Evolutionary conservation across 2,113 vertebrate species (phyloP), one percentile per base, ranked within the genome.

Genomic region (Chinchilla lanigera): DNA sequence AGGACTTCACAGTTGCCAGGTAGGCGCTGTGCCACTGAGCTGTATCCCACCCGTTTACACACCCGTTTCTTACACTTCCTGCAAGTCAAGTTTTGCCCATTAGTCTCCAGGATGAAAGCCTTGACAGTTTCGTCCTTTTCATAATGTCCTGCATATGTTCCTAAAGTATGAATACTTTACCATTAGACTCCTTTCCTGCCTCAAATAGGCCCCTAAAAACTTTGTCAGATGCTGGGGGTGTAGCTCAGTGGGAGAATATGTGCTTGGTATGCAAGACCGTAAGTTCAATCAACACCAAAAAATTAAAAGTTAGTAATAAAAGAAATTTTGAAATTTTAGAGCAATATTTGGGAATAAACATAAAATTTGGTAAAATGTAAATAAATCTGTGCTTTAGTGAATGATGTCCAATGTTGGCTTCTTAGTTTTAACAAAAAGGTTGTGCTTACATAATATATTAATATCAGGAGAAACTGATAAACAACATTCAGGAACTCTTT

Each of bases 261-360:
- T 35, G 17, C 28, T 35, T 47, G 44, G 2, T 35, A 47, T 65
- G 26, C 5, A 67, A 86, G 41, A 9, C 19, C 44, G 1, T 24
- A 63, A 47, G 10, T 50, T 86, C 58, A 50, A n/a, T 50, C 44
- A 67, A 67, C 20, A 86, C 10, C 28, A 44, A 75, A 91, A 96
- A 86, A 50, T n/a, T 4, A 94, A 60, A 94, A 67, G 0, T 44
- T 28, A 77, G 16, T 7, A 44, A 26, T 75, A 75, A 44, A 47
- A 44, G 24, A 28, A 28, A 26, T 12, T 75, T 75, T 44, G 38
- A 83, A 92, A 82, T 88, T 94, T 91, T 13, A 77, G 81, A 88
- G 60, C n/a, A 60, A 35, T 83, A 81, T 93, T 95, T 96, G 5
- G 30, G 26, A 80, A 19, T 54, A 19, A 93, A 80, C 89, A 77